These are phyloP conservation scores for Trochalopteron elliotii DNA, from an alignment of 2,113 vertebrate genomes.

Conservation along the genomic window DNA sequence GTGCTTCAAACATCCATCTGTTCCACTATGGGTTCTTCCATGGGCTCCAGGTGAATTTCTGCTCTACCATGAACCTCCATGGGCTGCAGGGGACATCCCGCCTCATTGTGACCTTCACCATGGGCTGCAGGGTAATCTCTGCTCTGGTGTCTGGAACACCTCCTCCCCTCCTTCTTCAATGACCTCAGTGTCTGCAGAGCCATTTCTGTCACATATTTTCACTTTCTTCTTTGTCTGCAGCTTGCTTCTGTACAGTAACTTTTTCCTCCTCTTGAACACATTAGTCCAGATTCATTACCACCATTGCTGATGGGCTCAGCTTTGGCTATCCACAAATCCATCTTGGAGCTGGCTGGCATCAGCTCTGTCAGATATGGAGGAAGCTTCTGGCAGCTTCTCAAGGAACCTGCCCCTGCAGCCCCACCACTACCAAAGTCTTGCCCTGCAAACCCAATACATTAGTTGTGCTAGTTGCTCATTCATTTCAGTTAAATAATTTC, in stretches of 20 bases:
- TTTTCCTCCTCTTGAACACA: background rate
- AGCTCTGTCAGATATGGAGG: background rate
- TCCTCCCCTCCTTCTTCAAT: background rate
- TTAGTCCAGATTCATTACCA: background rate
- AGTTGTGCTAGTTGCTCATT: background rate
- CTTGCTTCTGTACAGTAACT: background rate
- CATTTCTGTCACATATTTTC: background rate
- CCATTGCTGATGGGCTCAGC: background rate
- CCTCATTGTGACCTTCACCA: accelerated
- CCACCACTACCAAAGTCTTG: background rate
- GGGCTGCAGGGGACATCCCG: background rate
- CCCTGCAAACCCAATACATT: background rate
- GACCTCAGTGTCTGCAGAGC: background rate
- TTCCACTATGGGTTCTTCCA: background rate
- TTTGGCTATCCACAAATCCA: background rate
- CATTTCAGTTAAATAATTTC: background rate
- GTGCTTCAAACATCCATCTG: background rate
- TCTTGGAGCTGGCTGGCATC: background rate
- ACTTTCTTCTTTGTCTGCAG: background rate
- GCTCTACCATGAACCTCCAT: background rate
- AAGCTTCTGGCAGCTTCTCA: background rate
- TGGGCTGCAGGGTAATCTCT: background rate
- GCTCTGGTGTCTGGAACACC: background rate
- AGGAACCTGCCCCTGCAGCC: background rate
- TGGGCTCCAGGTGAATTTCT: background rate